Evolutionary conservation across 2,888 invertebrate species (phyloP), one percentile per base, ranked within the genome.

Genomic region (Nemotelus nigrinus): DNA sequence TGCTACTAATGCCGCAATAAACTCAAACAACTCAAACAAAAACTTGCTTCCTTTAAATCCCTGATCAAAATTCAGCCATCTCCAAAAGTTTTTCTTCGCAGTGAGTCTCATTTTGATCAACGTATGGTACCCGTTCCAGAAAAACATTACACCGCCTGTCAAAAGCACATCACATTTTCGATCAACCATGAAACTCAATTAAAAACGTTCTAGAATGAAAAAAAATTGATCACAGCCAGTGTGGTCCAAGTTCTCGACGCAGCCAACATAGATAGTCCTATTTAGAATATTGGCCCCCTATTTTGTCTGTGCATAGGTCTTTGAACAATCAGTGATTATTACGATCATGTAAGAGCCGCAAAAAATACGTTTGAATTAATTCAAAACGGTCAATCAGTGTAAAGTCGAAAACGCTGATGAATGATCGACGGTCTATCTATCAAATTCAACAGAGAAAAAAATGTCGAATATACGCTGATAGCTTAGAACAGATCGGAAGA

Each of bases 301-400:
- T 70, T 70, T 41, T 55, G 25, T 25, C 25, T 25, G 25, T 25
- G 25, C 25, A 25, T 25, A 70, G 5, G 8, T 50, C 53, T 45
- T 41, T 55, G 70, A 70, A 70, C 70, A 50, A 70, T 55, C 70
- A 70, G 43, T 70, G 70, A 70, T 70, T 70, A 70, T 53, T 70
- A 70, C 53, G 47, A 4, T 63, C 7, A 63, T 7, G 63, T 41
- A 67, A 3, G 53, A 70, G 43, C 25, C 10, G 43, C 6, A 53
- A 53, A 70, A 70, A 70, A 70, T 55, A 70, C 53, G 70, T 55
- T 70, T 70, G 53, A 70, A 70, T 70, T 70, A 70, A 70, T 70
- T 70, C 55, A 70, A 70, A 70, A 70, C 70, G 53, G 70, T 70
- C 50, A 41, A 53, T 45, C 43, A 55, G 43, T 44, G 53, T 10